Conservation (phyloP, 2,113 vertebrate species). For the Ovis canadensis region DNA sequence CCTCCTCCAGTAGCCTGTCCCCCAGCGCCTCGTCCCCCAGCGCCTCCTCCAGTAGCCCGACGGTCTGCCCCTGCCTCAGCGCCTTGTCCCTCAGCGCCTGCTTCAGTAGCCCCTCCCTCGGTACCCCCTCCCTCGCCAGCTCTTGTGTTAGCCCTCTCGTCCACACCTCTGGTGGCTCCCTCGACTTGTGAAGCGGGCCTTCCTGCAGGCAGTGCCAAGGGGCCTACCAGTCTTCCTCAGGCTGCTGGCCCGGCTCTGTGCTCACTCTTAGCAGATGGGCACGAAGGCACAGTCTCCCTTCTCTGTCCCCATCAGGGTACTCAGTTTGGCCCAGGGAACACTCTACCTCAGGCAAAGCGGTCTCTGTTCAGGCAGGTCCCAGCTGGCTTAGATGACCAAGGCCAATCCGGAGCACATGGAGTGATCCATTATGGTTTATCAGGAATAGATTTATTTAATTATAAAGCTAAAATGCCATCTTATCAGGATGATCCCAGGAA, state of each 20-base stretch:
- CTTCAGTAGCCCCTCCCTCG: neutral
- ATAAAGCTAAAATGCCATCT: neutral
- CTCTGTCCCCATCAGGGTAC: neutral
- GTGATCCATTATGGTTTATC: neutral
- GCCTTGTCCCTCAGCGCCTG: neutral
- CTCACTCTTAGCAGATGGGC: neutral
- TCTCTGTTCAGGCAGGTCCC: neutral
- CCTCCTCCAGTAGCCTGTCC: fast-evolving
- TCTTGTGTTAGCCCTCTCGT: neutral
- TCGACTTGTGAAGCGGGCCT: neutral
- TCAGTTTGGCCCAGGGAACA: neutral
- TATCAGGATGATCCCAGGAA: neutral
- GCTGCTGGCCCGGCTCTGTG: neutral
- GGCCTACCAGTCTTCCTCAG: neutral
- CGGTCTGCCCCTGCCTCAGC: too few species aligned
- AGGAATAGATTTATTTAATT: neutral
- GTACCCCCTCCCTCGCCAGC: neutral
- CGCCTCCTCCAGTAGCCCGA: too few species aligned
- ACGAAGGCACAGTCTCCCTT: neutral
- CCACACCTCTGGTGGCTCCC: neutral
- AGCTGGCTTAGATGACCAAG: neutral
- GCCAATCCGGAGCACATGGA: neutral
- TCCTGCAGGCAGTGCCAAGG: neutral
- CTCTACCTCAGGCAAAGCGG: neutral
- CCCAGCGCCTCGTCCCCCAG: neutral